Evolutionary conservation across 2,797 vertebrate species (phyloP), one percentile per base, ranked within the genome.

Genomic region (Phyllotis vaccarum): DNA sequence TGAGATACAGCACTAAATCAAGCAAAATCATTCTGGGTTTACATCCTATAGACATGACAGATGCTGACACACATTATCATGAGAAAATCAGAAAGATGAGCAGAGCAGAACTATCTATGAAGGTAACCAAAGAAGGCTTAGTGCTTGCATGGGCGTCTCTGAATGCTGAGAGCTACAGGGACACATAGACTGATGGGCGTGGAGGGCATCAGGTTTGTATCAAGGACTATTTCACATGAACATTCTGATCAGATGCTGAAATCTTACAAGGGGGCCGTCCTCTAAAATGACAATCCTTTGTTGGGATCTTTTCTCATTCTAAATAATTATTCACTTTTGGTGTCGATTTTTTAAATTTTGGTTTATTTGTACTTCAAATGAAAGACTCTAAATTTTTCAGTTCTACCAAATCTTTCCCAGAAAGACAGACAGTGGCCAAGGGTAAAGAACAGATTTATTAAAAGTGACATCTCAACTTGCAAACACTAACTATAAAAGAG

Each of bases 341-440:
- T 22, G 72, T 2, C 82, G 88, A 95, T 49, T 5, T 34, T 74
- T 86, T 94, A n/a, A 92, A 86, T 80, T 87, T 49, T 79, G 60
- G 91, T 87, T 62, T 96, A 8, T 83, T 86, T 96, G 13, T 89
- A 89, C 95, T 85, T 46, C 93, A 87, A 87, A 76, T 43, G 29
- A 94, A 8, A 22, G 0, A 2, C 19, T 21, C 52, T 19, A 91
- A 68, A 54, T 91, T 31, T 34, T 72, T 66, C 34, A 70, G 49
- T 68, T 68, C 49, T 68, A 86, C 22, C 74, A 89, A 97, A 90
- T 89, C 46, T 19, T 58, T 46, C 19, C 34, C 27, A 54, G 40
- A 81, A 93, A 93, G 52, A 72, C 1, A 43, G 7, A 90, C 87
- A 82, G 27, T 60, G 31, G 37, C 46, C 31, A 34, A 1, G 21